Conservation (phyloP, 2,113 vertebrate genomes). For the Murina feae region DNA sequence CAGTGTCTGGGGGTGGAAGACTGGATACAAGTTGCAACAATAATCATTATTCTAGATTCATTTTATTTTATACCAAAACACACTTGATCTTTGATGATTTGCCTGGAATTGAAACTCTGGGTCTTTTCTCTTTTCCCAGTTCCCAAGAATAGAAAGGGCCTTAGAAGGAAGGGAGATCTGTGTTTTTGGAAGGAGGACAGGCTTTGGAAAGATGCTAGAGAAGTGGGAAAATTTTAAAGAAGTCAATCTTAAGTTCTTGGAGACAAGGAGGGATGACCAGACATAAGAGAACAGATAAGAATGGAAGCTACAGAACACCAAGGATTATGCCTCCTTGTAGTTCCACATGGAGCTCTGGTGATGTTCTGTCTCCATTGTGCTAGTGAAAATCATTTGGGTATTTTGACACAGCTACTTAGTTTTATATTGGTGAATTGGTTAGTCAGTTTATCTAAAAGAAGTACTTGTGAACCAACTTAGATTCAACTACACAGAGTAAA, state of each 20-base stretch:
- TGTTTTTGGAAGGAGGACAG: background rate
- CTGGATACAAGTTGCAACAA: background rate
- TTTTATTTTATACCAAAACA: background rate
- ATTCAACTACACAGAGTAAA: background rate
- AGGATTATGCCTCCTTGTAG: background rate
- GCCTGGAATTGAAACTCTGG: background rate
- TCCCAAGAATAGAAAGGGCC: background rate
- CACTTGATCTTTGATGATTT: background rate
- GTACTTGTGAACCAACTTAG: background rate
- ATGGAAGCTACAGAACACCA: background rate
- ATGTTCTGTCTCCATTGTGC: background rate
- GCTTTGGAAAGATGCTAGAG: background rate
- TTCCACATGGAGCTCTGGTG: background rate
- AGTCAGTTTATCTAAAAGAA: background rate
- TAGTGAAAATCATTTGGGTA: background rate
- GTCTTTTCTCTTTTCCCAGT: conserved; percentile 9
- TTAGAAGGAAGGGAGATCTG: background rate
- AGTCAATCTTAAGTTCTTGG: background rate
- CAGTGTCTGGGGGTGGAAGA: background rate
- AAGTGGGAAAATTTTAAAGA: background rate
- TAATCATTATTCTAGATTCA: conserved; percentile 3
- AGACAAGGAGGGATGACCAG: background rate
- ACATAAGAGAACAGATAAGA: background rate
- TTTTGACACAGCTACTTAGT: background rate
- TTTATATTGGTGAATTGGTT: background rate